phyloP scores from a whole-genome alignment of 2,113 vertebrate species.

The Hypocryptadius cinnamomeus region DNA sequence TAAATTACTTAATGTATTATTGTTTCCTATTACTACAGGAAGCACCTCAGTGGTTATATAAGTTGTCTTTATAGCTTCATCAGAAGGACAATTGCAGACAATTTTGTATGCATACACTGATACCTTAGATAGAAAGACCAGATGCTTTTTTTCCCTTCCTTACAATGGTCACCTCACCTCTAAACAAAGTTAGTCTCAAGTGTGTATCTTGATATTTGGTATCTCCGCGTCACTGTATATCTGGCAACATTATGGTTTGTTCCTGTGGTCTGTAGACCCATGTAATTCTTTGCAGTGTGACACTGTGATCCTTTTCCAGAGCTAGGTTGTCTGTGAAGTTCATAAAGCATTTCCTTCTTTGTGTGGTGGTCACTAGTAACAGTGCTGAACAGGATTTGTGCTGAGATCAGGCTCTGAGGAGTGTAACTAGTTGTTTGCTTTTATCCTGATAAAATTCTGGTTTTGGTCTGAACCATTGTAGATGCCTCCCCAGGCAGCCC shows the following conservation, averaged over 20 bases:
- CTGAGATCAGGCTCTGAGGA: not conserved
- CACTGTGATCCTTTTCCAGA: not conserved
- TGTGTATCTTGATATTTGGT: accelerated
- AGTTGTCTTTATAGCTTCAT: not conserved
- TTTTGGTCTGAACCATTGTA: not conserved
- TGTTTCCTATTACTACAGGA: not conserved
- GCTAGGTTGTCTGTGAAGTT: not conserved
- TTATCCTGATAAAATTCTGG: not conserved
- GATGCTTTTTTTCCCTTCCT: not conserved
- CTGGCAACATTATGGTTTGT: not conserved
- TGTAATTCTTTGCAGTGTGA: not conserved
- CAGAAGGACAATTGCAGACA: not conserved
- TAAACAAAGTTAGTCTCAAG: not conserved
- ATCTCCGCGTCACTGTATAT: not conserved
- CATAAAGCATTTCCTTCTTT: not conserved
- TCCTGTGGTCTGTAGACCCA: not conserved
- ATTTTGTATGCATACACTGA: not conserved
- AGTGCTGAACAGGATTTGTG: not conserved
- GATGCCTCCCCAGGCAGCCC: not conserved
- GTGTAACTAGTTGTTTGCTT: not conserved
- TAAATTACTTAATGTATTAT: not conserved
- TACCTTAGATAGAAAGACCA: not conserved
- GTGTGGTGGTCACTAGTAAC: not conserved
- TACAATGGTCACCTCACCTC: not conserved
- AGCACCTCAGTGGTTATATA: not conserved